Conservation (phyloP, 2,113 vertebrate species). For the Phalacrocorax pelagicus region DNA sequence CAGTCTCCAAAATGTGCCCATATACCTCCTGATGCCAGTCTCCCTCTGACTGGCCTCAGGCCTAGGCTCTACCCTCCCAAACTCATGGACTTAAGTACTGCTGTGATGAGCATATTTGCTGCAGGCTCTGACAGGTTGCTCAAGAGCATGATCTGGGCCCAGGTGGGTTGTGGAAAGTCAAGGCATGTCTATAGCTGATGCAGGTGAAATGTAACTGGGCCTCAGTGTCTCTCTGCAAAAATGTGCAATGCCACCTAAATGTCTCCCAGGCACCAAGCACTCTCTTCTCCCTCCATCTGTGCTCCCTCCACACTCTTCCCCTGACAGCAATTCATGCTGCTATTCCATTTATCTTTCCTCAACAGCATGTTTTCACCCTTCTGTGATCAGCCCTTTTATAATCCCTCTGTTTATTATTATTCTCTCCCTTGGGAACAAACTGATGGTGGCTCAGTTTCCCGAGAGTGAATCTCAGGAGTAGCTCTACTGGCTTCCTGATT, state of each 20-base stretch:
- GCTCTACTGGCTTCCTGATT: not conserved
- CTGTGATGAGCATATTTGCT: not conserved
- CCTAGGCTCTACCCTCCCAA: not conserved
- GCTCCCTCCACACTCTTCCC: not conserved
- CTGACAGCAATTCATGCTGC: not conserved
- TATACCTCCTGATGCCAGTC: fast-evolving
- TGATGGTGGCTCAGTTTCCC: not conserved
- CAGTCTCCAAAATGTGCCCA: not conserved
- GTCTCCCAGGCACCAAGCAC: not conserved
- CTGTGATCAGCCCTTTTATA: not conserved
- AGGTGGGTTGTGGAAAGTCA: not conserved
- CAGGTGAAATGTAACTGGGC: not conserved
- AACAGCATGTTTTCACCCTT: not conserved
- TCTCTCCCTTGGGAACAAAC: not conserved
- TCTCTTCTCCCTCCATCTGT: not conserved
- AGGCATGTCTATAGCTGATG: fast-evolving
- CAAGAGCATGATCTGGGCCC: not conserved
- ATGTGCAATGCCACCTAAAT: not conserved
- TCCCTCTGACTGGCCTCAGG: not conserved
- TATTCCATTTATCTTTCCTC: not conserved
- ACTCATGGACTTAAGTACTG: not conserved
- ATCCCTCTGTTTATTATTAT: not conserved
- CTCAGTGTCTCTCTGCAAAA: not conserved
- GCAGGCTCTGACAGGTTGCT: not conserved
- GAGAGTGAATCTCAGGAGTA: not conserved